A percentile compares a stretch with the other conserved stretches of the same genome.
phyloP scores from a whole-genome alignment of 2,113 vertebrate species.

The Phoxinus phoxinus region DNA sequence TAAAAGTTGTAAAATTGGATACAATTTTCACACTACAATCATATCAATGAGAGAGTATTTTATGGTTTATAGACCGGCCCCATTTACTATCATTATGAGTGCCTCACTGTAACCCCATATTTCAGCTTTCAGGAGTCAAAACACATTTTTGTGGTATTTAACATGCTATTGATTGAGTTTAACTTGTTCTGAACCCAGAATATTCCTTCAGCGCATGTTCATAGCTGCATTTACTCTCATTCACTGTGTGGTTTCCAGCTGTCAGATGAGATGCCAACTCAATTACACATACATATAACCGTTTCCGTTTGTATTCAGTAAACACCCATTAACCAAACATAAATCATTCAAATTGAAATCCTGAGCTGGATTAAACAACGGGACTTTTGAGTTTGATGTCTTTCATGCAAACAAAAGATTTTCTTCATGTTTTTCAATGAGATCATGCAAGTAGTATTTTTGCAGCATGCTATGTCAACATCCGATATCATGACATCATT shows the following conservation, averaged over 20 bases:
- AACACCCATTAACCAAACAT: conserved; percentile 31
- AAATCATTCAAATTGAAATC: conserved; percentile 32
- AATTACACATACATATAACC: neutral
- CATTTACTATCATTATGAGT: too few species aligned
- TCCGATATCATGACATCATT: conserved; percentile 37
- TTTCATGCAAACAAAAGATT: conserved; percentile 3
- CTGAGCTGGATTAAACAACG: neutral
- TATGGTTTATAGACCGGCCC: too few species aligned
- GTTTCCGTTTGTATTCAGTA: neutral
- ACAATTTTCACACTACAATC: too few species aligned
- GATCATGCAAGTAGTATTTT: conserved; percentile 3
- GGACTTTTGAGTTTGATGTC: neutral
- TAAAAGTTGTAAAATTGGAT: too few species aligned
- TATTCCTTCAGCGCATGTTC: neutral
- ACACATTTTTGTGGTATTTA: neutral
- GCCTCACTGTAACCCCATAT: too few species aligned
- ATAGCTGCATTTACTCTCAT: neutral
- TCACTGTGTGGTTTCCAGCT: neutral
- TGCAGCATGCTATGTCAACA: conserved; percentile 26
- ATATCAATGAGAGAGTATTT: too few species aligned
- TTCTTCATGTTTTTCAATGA: neutral
- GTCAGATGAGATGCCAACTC: neutral
- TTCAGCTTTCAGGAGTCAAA: neutral
- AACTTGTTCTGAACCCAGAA: neutral
- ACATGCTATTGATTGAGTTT: neutral